Evolutionary conservation across 2,888 invertebrate species (phyloP), one percentile per base, ranked within the genome.

Genomic region (Nomada fucata): DNA sequence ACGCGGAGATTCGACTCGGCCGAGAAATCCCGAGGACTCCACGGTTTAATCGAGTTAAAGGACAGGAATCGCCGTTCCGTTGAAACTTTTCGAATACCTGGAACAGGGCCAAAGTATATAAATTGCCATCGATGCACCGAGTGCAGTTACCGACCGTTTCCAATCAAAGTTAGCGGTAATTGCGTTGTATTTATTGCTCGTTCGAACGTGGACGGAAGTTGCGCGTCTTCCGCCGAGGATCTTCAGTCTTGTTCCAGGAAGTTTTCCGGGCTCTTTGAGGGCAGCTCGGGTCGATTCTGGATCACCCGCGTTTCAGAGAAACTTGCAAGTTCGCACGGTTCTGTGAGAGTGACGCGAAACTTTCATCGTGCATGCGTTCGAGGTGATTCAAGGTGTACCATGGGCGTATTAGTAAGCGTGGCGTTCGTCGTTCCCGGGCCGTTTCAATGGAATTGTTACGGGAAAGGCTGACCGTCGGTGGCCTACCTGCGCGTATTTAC

Each of bases 401-500:
- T 53, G n/a, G 23, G 20, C 20, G 47, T 7, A 23, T 53, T 63
- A 36, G 10, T 42, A 18, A 57, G 15, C 23, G 20, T 2, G 36
- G 11, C 53, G 42, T n/a, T 26, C 57, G 15, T 20, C 15, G 2
- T 15, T 20, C n/a, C 47, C 10, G 20, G 55, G n/a, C 50, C 42
- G 67, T 77, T 78, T 64, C 78, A 76, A 80, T 75, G 68, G 71
- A 60, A 72, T 57, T 65, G 69, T 78, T 72, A 36, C 50, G 47
- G 57, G 70, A 77, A 87, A 80, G 80, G 63, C 72, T 73, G 67
- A 29, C 23, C 15, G 59, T 5, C 52, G 42, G 20, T 10, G 44
- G 68, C 52, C 72, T 88, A 86, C 89, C 89, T 89, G 89, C 68
- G 76, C 52, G 75, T 82, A 78, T 85, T 86, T 85, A 57, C 82